Evolutionary conservation across 1,140 invertebrate genomes (phyloP).

Genomic region (Dinoponera quadriceps): DNA sequence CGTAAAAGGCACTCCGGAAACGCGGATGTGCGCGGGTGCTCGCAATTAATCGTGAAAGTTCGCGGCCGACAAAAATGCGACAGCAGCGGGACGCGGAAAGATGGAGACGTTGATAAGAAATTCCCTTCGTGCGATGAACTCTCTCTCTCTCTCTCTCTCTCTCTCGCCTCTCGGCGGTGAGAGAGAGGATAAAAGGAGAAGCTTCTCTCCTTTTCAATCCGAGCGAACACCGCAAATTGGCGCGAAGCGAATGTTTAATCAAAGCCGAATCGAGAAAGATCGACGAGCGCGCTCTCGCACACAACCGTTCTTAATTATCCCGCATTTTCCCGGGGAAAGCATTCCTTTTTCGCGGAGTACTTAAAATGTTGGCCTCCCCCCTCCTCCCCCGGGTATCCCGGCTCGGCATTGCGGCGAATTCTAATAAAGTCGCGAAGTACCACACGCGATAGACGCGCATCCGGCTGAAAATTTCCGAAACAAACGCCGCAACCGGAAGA

Average conservation of each 20-base stretch:
- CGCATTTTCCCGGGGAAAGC: background rate
- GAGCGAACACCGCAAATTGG: background rate
- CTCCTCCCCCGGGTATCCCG: background rate
- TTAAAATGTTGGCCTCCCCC: constrained; percentile 42
- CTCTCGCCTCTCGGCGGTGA: too few species aligned
- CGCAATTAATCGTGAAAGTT: background rate
- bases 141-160: too few species aligned
- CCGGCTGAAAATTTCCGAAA: too few species aligned
- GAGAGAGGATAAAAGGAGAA: too few species aligned
- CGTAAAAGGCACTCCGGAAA: background rate
- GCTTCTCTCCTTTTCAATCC: too few species aligned
- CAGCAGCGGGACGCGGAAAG: background rate
- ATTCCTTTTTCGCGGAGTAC: background rate
- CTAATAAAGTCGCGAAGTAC: constrained; percentile 29
- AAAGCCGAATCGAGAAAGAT: constrained; percentile 27
- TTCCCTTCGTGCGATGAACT: too few species aligned
- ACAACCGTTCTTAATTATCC: constrained; percentile 31
- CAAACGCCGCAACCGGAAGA: too few species aligned
- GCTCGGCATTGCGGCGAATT: constrained; percentile 27
- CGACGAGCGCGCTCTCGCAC: background rate
- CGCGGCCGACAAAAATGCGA: background rate
- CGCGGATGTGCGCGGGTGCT: background rate
- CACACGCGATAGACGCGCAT: too few species aligned
- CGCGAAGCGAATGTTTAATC: constrained; percentile 10
- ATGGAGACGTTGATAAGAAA: background rate